A percentile compares a stretch with the other conserved stretches of the same genome.
Evolutionary conservation across 2,797 vertebrate species (phyloP).

Genomic region (Poecilia velifera): DNA sequence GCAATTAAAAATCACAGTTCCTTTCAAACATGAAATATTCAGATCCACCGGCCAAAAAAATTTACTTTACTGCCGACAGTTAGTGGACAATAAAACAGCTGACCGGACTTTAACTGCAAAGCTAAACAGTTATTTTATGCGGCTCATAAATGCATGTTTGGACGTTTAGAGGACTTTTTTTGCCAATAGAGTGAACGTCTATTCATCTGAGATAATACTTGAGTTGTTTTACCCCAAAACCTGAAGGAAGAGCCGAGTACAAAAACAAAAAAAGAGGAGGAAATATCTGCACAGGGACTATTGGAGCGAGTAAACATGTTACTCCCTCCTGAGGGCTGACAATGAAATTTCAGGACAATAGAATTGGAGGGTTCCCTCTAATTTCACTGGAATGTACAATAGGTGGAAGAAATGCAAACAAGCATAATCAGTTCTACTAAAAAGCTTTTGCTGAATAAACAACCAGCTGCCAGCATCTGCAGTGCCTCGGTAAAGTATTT

Average conservation of each 20-base stretch:
- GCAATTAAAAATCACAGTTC: constrained; percentile 8
- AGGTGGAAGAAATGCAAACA: constrained; percentile 52
- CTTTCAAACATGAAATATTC: constrained; percentile 35
- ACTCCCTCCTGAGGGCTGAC: constrained; percentile 31
- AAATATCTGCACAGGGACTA: constrained; percentile 31
- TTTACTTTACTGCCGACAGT: constrained; percentile 15
- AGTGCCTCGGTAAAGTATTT: background rate
- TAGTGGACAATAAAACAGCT: constrained; percentile 31
- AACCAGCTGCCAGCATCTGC: constrained; percentile 49
- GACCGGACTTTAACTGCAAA: constrained; percentile 33
- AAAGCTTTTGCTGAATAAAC: constrained; percentile 55
- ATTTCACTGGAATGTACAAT: constrained; percentile 13
- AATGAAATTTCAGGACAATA: constrained; percentile 21
- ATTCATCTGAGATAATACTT: constrained; percentile 51
- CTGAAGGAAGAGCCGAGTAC: constrained; percentile 20
- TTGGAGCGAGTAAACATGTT: constrained; percentile 43
- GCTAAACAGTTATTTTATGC: constrained; percentile 15
- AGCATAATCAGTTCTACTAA: constrained; percentile 54
- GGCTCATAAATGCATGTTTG: background rate
- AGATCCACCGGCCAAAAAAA: constrained; percentile 5
- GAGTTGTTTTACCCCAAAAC: constrained; percentile 40
- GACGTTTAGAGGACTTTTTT: background rate
- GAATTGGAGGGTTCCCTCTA: constrained; percentile 14
- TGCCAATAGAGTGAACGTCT: background rate
- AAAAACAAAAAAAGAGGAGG: constrained; percentile 22